These are phyloP conservation scores for Lutjanus argentimaculatus DNA, from an alignment of 2,797 vertebrate genomes.

Conservation along the genomic window DNA sequence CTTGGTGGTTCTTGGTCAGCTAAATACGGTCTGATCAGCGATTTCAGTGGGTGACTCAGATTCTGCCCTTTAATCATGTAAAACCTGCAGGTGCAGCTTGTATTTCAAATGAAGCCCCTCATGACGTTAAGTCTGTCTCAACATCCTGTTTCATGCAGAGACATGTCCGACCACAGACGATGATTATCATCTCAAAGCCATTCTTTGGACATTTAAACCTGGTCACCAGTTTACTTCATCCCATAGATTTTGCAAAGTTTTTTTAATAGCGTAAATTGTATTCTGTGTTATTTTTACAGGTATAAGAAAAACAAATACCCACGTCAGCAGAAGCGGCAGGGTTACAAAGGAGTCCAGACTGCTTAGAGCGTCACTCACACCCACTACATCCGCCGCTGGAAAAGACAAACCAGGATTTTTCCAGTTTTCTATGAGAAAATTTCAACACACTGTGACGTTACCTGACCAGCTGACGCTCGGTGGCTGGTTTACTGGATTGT, in stretches of 20 bases:
- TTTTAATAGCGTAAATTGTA: neutral
- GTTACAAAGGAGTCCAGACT: constrained; percentile 72
- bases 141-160: constrained; percentile 27
- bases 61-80: neutral
- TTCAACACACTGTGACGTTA: constrained; percentile 6
- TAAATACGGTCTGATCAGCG: neutral
- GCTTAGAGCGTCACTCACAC: constrained; percentile 27
- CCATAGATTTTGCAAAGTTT: neutral
- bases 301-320: constrained; percentile 72
- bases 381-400: neutral
- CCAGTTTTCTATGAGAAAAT: constrained; percentile 5
- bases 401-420: constrained; percentile 26
- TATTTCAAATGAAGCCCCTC: neutral
- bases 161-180: constrained; percentile 20
- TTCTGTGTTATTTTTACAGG: constrained; percentile 64
- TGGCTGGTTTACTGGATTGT: constrained; percentile 8
- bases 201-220: neutral
- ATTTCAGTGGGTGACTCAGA: constrained; percentile 15
- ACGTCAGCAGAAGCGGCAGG: constrained; percentile 54
- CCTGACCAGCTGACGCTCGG: constrained; percentile 7
- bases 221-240: neutral
- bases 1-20: neutral
- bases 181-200: neutral
- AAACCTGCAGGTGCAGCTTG: constrained; percentile 8
- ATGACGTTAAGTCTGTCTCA: neutral